phyloP scores from a whole-genome alignment of 2,888 invertebrate genomes.

The Eristalinus aeneus region DNA sequence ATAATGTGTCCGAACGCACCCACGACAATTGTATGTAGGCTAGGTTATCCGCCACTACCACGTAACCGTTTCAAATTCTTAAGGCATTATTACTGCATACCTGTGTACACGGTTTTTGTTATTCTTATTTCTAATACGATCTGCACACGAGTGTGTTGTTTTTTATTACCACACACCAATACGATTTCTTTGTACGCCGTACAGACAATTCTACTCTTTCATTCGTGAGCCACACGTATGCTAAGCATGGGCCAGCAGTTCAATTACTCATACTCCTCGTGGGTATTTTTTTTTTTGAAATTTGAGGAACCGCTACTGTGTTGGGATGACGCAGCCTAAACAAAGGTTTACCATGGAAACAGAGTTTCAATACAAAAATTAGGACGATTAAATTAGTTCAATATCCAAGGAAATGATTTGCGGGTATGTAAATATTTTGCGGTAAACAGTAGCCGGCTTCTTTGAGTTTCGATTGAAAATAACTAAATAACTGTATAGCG shows the following conservation, averaged over 20 bases:
- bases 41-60: constrained; percentile 12
- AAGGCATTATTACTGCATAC: constrained; percentile 45
- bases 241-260: constrained; percentile 36
- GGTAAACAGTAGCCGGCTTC: not conserved
- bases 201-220: constrained; percentile 44
- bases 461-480: constrained; percentile 17
- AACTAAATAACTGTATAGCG: not conserved
- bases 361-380: constrained; percentile 6
- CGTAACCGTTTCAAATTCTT: constrained; percentile 26
- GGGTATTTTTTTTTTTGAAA: constrained; percentile 11
- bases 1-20: constrained; percentile 47
- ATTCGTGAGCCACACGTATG: constrained; percentile 51
- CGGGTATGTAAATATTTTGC: not conserved
- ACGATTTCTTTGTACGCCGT: constrained; percentile 42
- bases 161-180: constrained; percentile 32
- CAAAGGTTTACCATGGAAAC: constrained; percentile 63
- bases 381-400: not conserved
- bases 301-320: constrained; percentile 53
- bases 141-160: constrained; percentile 8
- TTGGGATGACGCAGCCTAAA: constrained; percentile 59
- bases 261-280: constrained; percentile 59
- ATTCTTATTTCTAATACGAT: constrained; percentile 29
- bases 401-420: not conserved
- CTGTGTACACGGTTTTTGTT: constrained; percentile 28
- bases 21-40: constrained; percentile 34